Conservation (phyloP, 2,113 vertebrate species). For the mouse (Mus musculus) region DNA sequence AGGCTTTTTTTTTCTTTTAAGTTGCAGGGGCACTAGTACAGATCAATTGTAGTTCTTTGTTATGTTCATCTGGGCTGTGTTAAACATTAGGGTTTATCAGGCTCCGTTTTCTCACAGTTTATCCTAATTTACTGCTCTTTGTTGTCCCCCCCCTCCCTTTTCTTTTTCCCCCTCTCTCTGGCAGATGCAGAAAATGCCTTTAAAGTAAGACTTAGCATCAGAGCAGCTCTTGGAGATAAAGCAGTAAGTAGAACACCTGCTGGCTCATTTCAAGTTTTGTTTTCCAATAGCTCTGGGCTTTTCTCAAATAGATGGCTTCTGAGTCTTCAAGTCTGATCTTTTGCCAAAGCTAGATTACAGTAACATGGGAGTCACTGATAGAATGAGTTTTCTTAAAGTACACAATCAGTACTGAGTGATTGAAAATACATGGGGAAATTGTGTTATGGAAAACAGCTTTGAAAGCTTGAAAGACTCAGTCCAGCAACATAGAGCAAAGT, state of each 20-base stretch:
- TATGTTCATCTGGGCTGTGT: constrained; percentile 18
- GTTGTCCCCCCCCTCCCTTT: constrained; percentile 1
- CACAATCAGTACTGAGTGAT: background rate
- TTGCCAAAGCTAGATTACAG: constrained; percentile 6
- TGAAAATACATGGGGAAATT: background rate
- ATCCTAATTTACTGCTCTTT: constrained; percentile 36
- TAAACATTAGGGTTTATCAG: background rate
- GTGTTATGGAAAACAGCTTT: background rate
- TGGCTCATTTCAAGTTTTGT: constrained; percentile 49
- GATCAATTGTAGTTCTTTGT: background rate
- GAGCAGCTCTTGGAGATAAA: constrained; percentile 91
- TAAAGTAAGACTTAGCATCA: constrained; percentile 96
- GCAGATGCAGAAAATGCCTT: constrained; percentile 90
- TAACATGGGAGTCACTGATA: constrained; percentile 35
- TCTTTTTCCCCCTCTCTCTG: constrained; percentile 78
- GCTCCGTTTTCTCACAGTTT: constrained; percentile 14
- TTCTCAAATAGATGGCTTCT: constrained; percentile 14
- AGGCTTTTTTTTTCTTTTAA: background rate
- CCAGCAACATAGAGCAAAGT: background rate
- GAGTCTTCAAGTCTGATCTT: constrained; percentile 12
- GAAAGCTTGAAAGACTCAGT: background rate
- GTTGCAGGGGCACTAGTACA: background rate
- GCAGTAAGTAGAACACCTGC: constrained; percentile 90
- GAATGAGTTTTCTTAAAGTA: constrained; percentile 26
- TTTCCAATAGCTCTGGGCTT: constrained; percentile 44